Evolutionary conservation across 2,797 vertebrate species (phyloP).

Genomic region (Clamator glandarius): DNA sequence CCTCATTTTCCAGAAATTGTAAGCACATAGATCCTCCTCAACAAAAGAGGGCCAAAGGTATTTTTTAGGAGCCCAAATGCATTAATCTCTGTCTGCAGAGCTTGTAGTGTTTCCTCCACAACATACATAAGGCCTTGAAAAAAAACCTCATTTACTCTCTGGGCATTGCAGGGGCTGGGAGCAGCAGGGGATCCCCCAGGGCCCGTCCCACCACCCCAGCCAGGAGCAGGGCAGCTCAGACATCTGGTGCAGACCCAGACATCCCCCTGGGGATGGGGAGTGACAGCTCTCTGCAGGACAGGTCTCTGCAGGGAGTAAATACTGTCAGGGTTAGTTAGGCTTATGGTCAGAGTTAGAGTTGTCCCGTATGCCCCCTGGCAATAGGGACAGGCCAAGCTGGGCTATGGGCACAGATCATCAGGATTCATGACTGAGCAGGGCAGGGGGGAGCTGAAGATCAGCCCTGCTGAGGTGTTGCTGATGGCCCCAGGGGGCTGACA

Average conservation of each 20-base stretch:
- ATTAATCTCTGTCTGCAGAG: not conserved
- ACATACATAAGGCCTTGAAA: not conserved
- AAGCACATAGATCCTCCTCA: not conserved
- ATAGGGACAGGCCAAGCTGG: not conserved
- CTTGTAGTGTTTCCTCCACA: too few species aligned
- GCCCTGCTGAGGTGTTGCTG: not conserved
- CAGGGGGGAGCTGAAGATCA: not conserved
- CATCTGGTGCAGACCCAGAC: not conserved
- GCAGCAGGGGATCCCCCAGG: accelerated
- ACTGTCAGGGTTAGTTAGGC: too few species aligned
- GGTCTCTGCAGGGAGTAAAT: too few species aligned
- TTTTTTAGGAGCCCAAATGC: not conserved
- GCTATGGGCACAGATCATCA: not conserved
- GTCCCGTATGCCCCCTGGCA: too few species aligned
- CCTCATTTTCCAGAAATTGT: not conserved
- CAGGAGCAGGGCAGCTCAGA: not conserved
- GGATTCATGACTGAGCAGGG: not conserved
- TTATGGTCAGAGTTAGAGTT: too few species aligned
- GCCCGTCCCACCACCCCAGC: not conserved
- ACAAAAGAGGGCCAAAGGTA: not conserved
- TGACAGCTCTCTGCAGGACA: too few species aligned
- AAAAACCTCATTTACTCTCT: not conserved
- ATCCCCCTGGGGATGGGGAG: not conserved
- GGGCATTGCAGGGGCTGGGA: not conserved
- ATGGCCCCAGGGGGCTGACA: not conserved